These are phyloP conservation scores for Eilema depressum DNA, from an alignment of 2,888 invertebrate species.

Conservation along the genomic window DNA sequence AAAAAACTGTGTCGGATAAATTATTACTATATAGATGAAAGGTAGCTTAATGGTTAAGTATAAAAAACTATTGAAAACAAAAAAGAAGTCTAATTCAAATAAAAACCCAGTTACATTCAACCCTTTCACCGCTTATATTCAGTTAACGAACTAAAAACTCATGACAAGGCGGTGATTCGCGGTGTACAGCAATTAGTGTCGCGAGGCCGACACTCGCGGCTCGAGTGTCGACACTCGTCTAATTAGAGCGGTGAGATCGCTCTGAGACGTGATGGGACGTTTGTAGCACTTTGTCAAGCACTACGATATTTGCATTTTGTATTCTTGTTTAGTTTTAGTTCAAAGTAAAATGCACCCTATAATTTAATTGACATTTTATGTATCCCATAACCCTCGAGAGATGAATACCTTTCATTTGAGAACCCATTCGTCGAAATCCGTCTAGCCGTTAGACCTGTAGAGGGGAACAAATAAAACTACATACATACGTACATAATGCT, in stretches of 20 bases:
- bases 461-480: too few species aligned
- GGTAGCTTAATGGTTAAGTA: too few species aligned
- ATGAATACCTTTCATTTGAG: too few species aligned
- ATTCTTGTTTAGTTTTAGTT: background rate
- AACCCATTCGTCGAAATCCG: too few species aligned
- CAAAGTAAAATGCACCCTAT: too few species aligned
- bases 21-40: too few species aligned
- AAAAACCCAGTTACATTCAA: background rate
- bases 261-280: background rate
- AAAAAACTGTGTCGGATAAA: too few species aligned
- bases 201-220: conserved; percentile 25
- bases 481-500: too few species aligned
- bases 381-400: too few species aligned
- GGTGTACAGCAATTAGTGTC: conserved; percentile 38
- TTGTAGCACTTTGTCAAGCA: conserved; percentile 6
- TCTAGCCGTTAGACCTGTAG: too few species aligned
- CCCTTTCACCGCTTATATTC: conserved; percentile 9
- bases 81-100: background rate
- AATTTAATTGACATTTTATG: too few species aligned
- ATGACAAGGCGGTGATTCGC: conserved; percentile 7
- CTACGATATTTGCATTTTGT: background rate
- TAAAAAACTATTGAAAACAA: background rate
- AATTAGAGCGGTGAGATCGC: conserved; percentile 33
- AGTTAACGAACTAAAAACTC: conserved; percentile 16
- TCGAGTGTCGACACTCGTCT: conserved; percentile 34